Conservation (phyloP, 1,140 invertebrate genomes). For the Heliconius congener region DNA sequence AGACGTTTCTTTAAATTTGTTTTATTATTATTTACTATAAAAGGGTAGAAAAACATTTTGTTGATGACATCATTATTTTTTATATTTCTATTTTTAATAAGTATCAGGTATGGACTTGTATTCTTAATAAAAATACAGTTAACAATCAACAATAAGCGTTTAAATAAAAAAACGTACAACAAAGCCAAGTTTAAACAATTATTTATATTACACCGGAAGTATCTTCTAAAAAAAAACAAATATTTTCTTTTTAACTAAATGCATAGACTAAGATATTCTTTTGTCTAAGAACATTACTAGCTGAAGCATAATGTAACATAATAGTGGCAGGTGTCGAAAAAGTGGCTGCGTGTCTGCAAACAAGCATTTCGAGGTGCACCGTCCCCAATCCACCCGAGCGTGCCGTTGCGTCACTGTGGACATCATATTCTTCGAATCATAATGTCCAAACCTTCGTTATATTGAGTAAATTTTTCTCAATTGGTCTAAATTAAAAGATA, state of each 20-base stretch:
- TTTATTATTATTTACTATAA: no score
- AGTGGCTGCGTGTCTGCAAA: conserved; percentile 33
- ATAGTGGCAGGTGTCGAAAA: conserved; percentile 34
- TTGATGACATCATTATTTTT: no score
- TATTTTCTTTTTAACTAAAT: background rate
- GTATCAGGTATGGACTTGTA: no score
- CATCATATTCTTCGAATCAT: conserved; percentile 47
- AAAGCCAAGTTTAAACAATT: background rate
- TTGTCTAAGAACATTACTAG: background rate
- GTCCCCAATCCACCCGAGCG: conserved; percentile 52
- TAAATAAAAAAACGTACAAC: background rate
- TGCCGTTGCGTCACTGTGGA: conserved; percentile 50
- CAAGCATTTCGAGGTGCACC: conserved; percentile 35
- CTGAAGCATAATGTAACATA: conserved; percentile 17
- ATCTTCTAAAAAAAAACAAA: background rate
- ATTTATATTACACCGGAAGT: background rate
- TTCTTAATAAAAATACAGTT: no score
- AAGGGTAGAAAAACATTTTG: no score
- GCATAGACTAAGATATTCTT: background rate
- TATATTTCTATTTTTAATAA: no score
- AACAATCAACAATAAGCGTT: background rate
- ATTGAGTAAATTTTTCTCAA: conserved; percentile 21
- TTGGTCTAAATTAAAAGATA: background rate
- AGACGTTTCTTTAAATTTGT: background rate
- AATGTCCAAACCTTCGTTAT: conserved; percentile 16